phyloP scores from a whole-genome alignment of 2,888 invertebrate species.

The Vannuccia rotundouncinata region DNA sequence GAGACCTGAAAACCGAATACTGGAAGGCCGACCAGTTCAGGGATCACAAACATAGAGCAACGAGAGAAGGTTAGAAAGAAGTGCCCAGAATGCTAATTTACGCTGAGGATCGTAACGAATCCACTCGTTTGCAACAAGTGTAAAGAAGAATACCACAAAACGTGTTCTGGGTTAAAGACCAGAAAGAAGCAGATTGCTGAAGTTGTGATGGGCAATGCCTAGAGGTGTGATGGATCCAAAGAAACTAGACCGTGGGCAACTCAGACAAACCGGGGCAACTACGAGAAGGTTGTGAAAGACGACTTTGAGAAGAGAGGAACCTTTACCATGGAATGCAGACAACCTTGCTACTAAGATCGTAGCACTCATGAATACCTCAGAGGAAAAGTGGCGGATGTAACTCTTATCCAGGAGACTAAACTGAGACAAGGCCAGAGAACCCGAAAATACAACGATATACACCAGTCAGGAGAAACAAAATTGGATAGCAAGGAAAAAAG shows the following conservation, averaged over 20 bases:
- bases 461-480: neutral
- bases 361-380: no score
- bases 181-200: neutral
- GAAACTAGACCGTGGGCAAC: neutral
- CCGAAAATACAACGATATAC: neutral
- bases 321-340: neutral
- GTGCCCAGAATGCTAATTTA: neutral
- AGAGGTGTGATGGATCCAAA: neutral
- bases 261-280: neutral
- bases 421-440: neutral
- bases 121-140: neutral
- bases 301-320: neutral
- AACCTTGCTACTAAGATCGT: no score
- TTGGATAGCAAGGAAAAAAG: neutral
- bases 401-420: no score
- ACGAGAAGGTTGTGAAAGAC: neutral
- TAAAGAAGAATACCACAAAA: neutral
- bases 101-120: neutral
- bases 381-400: no score
- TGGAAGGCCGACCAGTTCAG: neutral
- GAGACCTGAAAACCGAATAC: neutral
- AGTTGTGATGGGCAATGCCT: neutral
- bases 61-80: neutral
- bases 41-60: neutral
- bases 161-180: neutral